Conservation (phyloP, 2,113 vertebrate species). For the Gyps fulvus region DNA sequence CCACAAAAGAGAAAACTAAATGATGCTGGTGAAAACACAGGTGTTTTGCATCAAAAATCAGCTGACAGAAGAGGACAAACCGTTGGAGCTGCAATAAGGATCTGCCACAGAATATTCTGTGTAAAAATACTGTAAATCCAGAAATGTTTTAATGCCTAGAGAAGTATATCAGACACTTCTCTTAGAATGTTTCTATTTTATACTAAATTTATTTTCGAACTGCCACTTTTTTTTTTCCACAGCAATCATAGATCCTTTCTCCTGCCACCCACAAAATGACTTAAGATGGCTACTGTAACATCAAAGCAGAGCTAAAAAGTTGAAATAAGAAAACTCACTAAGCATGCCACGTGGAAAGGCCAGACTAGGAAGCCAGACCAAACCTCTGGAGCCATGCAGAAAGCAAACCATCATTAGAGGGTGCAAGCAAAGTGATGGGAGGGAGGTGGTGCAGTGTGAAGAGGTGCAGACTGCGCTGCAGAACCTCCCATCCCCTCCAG, state of each 20-base stretch:
- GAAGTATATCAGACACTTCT: not conserved
- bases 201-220: not conserved
- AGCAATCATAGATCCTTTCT: not conserved
- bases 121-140: not conserved
- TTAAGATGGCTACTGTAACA: not conserved
- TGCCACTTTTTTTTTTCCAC: not conserved
- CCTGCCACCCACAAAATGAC: not conserved
- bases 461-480: accelerated
- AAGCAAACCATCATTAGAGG: not conserved
- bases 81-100: not conserved
- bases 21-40: not conserved
- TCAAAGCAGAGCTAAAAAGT: not conserved
- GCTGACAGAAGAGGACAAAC: not conserved
- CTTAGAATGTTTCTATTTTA: not conserved
- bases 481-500: accelerated
- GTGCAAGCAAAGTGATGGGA: not conserved
- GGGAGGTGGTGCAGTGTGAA: not conserved
- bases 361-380: not conserved
- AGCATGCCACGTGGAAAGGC: accelerated
- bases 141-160: not conserved
- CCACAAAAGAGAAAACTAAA: not conserved
- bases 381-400: not conserved
- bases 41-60: not conserved
- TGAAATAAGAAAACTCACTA: not conserved
- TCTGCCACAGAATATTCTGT: not conserved